A percentile compares a stretch with the other conserved stretches of the same genome.
These are phyloP conservation scores for Holotrichia oblita DNA, from an alignment of 1,140 invertebrate species.

Conservation along the genomic window DNA sequence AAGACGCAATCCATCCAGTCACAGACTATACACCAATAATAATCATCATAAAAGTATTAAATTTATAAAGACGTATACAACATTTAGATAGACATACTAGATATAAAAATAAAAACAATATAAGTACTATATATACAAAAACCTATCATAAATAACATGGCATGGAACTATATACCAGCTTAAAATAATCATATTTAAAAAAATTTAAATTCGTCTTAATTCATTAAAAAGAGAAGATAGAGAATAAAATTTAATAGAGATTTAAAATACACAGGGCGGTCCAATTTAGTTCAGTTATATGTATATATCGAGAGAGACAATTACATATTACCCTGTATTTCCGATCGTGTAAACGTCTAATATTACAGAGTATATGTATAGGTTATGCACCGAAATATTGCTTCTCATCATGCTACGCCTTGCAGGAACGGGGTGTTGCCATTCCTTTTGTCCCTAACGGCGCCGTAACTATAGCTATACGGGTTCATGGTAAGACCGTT, in stretches of 20 bases:
- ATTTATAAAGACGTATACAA: no score
- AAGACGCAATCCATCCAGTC: no score
- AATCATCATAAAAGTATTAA: no score
- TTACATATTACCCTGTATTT: no score
- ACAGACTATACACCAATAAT: no score
- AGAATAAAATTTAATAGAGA: neutral
- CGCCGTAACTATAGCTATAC: conserved; percentile 67
- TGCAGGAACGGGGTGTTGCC: conserved; percentile 34
- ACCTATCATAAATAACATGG: neutral
- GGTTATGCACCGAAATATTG: neutral
- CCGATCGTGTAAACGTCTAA: no score
- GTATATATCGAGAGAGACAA: no score
- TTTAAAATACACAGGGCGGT: no score
- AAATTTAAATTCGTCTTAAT: neutral
- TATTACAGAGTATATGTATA: no score
- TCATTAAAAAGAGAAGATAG: neutral
- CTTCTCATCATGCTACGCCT: conserved; percentile 35
- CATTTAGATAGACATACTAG: no score
- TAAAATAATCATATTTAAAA: neutral
- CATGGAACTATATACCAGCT: conserved; percentile 27
- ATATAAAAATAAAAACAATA: neutral
- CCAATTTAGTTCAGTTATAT: no score
- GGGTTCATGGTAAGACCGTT: conserved; percentile 60
- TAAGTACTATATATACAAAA: neutral
- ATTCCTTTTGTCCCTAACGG: conserved; percentile 60